Percentiles rank a stretch among this genome's conserved stretches.
Evolutionary conservation across 2,888 invertebrate genomes (phyloP).

Genomic region (Drosophila aldrichi): DNA sequence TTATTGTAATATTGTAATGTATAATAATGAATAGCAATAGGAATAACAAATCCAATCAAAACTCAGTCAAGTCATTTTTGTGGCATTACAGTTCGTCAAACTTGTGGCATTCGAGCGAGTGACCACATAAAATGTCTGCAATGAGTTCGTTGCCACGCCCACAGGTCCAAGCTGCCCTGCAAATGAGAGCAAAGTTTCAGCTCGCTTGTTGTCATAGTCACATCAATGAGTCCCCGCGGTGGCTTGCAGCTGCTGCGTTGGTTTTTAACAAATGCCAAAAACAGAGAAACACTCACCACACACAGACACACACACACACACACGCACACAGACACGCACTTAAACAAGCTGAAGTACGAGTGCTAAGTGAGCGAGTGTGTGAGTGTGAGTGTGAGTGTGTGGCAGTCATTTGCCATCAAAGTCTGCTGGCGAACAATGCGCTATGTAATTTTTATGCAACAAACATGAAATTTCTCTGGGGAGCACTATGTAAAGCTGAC

Average conservation of each 20-base stretch:
- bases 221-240: slow-evolving; percentile 73
- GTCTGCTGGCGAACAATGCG: slow-evolving; percentile 72
- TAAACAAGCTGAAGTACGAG: slow-evolving; percentile 18
- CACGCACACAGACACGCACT: slow-evolving; percentile 24
- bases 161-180: not conserved
- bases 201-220: slow-evolving; percentile 61
- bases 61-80: not conserved
- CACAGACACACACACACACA: slow-evolving; percentile 16
- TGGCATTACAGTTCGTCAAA: slow-evolving; percentile 17
- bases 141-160: slow-evolving; percentile 56
- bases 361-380: slow-evolving; percentile 19
- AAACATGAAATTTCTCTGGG: slow-evolving; percentile 77
- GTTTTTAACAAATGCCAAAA: slow-evolving; percentile 76
- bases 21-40: not conserved
- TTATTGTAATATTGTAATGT: not conserved
- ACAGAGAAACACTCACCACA: slow-evolving; percentile 33
- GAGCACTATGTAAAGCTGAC: slow-evolving; percentile 78
- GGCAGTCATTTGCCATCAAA: slow-evolving; percentile 70
- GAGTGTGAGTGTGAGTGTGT: slow-evolving; percentile 18
- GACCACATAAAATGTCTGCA: slow-evolving; percentile 46
- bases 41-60: not conserved
- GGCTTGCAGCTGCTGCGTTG: slow-evolving; percentile 49
- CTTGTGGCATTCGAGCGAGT: slow-evolving; percentile 25
- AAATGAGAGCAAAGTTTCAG: slow-evolving; percentile 53
- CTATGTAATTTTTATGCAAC: slow-evolving; percentile 76